A percentile compares a stretch with the other conserved stretches of the same genome.
phyloP scores from a whole-genome alignment of 2,113 vertebrate species.

The Perca schrenkii region DNA sequence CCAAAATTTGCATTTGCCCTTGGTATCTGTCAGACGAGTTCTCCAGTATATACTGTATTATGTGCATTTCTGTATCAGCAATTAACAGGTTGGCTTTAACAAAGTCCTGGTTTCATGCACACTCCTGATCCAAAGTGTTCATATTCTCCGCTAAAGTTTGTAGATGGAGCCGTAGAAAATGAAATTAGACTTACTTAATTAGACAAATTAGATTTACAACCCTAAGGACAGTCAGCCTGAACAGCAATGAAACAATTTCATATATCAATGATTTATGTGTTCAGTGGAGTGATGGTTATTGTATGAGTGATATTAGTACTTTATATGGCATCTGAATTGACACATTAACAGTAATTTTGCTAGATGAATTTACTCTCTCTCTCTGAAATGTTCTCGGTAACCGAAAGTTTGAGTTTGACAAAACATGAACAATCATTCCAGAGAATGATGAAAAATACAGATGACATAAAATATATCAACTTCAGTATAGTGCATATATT shows the following conservation, averaged over 20 bases:
- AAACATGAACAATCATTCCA: background rate
- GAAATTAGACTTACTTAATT: no score
- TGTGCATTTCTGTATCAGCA: constrained; percentile 17
- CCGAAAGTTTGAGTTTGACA: constrained; percentile 29
- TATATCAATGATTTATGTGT: constrained; percentile 1
- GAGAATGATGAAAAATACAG: constrained; percentile 19
- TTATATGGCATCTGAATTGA: constrained; percentile 4
- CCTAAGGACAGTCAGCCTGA: background rate
- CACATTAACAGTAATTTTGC: background rate
- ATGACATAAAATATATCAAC: constrained; percentile 1
- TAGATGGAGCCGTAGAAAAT: constrained; percentile 7
- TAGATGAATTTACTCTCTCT: constrained; percentile 10
- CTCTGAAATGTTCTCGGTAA: background rate
- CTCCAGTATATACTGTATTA: background rate
- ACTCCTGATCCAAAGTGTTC: background rate
- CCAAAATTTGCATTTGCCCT: constrained; percentile 21
- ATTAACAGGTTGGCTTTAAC: background rate
- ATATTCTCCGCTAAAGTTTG: background rate
- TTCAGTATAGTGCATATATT: background rate
- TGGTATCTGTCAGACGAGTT: constrained; percentile 24
- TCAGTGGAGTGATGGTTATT: constrained; percentile 5
- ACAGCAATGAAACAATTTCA: background rate
- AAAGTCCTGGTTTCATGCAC: background rate
- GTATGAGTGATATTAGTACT: background rate
- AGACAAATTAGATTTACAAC: background rate